Base-by-base conservation (phyloP, 2,113 vertebrate genomes). In the Bolborhynchus lineola region DNA sequence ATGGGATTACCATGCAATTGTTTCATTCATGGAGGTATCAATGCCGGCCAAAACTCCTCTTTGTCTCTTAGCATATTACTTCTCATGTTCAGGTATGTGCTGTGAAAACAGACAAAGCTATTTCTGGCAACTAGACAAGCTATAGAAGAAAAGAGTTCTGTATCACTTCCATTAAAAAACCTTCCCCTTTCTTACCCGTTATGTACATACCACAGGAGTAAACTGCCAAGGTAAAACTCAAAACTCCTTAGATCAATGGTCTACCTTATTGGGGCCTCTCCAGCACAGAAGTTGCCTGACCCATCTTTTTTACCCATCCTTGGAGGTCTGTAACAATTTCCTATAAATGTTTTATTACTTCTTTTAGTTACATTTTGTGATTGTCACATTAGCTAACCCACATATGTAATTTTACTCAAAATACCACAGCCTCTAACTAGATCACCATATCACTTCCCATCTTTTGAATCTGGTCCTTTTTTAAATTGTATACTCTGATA, bases 361-460 rank as follows among this genome's bases (percentile, higher is more conserved):
- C 26, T 94, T 77, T 94, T 62, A 85, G 85, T 41, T 88, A 57
- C 46, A n/a, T 39, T 75, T 74, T 89, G 59, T 67, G 26, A 91
- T 94, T 91, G 71, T 69, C 68, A 69, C 67, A 70, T 92, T 83
- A 95, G 25, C 60, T 82, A 93, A 63, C 11, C 20, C 74, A 90
- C 68, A 93, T 21, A 87, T 80, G 50, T 26, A 95, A 91, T 92
- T 94, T 91, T 76, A 96, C 64, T 93, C 57, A 95, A 88, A 90
- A 90, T 80, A 71, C 52, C 87, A 82, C 55, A 81, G 62, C 24
- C 18, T 82, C 31, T 74, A 86, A 88, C 62, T 47, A 80, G 13
- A 63, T 74, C 6, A 6, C 52, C 53, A 81, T 39, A 95, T 74
- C 33, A 65, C 60, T 60, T 91, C 16, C 33, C 16, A 78, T 82